Evolutionary conservation across 2,797 vertebrate genomes (phyloP), one percentile per base, ranked within the genome.

Genomic region (Chanos chanos): DNA sequence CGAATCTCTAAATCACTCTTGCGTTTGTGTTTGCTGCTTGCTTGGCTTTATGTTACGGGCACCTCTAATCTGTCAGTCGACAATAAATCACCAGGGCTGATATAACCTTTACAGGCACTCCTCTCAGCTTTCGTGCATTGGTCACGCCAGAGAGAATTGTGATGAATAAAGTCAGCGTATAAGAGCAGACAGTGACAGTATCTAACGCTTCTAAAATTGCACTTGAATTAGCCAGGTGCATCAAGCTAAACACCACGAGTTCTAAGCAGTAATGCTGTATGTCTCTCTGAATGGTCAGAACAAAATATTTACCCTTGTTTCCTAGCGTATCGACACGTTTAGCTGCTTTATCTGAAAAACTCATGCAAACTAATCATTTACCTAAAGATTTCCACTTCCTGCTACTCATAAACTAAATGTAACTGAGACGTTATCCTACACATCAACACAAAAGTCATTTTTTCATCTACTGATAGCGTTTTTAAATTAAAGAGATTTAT

Each of bases 51-150:
- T 60, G 70, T 61, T 51, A 58, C 66, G 72, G 53, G 59, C 63
- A 66, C 54, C 37, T 66, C 66, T 70, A 61, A 67, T 66, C 66
- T 62, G 48, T 61, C 63, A 61, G 33, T 47, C 49, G 43, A 52
- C 64, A 66, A 67, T 74, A 70, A 70, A 74, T 72, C 70, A 72
- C 43, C 33, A 53, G 61, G 62, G 58, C 50, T 59, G 50, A 37
- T 72, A 71, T 75, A 74, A 75, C 72, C 75, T 68, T 68, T 68
- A 75, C 67, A 61, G 65, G 64, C 68, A 60, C 64, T 72, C 70
- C 70, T 50, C 41, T 55, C 22, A 22, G 61, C 64, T 70, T 63
- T 47, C 58, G 54, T 64, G 63, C 74, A 72, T 62, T 72, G 70
- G 67, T 64, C 67, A 68, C 56, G 39, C 70, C 61, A 68, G 66